These are phyloP conservation scores for Crotalus horridus DNA, from an alignment of 2,113 vertebrate genomes.

Conservation along the genomic window DNA sequence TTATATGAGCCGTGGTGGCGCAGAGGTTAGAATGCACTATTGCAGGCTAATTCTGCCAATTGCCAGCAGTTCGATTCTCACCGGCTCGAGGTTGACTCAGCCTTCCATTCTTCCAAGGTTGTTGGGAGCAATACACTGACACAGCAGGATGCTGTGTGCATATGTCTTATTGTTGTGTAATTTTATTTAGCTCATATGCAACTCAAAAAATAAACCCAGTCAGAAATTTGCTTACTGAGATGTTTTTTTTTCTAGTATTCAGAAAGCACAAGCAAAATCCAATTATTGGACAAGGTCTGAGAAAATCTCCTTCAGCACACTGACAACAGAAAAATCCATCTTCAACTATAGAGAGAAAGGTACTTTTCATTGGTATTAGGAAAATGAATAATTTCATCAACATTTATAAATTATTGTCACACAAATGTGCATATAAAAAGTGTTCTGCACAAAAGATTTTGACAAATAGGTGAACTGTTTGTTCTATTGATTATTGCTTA, in stretches of 20 bases:
- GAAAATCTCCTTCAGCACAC: neutral
- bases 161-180: neutral
- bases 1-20: neutral
- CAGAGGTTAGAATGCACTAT: too few species aligned
- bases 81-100: neutral
- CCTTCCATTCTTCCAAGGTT: neutral
- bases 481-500: neutral
- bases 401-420: neutral
- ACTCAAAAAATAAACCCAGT: neutral
- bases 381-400: neutral
- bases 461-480: neutral
- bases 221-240: neutral
- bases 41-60: neutral
- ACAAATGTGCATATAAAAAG: neutral
- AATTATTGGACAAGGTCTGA: neutral
- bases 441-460: neutral
- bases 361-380: neutral
- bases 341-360: neutral
- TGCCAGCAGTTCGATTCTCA: neutral
- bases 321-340: neutral
- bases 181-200: neutral
- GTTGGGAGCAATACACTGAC: neutral
- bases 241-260: neutral
- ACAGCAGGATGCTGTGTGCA: accelerated
- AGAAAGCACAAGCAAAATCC: neutral